Evolutionary conservation across 2,113 vertebrate species (phyloP).

Genomic region (Aspiorhynchus laticeps): DNA sequence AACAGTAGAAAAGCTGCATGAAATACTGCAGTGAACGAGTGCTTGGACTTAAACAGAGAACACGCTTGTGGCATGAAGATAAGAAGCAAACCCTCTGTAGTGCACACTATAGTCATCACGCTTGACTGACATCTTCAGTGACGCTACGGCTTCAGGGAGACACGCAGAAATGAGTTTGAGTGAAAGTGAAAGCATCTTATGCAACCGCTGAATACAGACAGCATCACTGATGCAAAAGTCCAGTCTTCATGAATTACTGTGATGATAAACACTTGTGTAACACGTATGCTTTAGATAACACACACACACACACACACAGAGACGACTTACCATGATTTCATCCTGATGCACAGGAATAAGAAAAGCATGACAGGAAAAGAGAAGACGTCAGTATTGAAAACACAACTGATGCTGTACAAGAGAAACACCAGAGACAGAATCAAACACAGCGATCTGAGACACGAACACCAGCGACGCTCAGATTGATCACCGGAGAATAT

Average conservation of each 20-base stretch:
- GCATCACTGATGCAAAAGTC: not conserved
- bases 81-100: not conserved
- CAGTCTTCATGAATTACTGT: not conserved
- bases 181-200: not conserved
- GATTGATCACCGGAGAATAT: not conserved
- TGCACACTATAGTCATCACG: not conserved
- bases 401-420: not conserved
- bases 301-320: too few relatives aligned
- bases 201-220: not conserved
- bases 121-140: not conserved
- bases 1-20: not conserved
- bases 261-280: conserved; percentile 27
- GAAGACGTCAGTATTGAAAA: not conserved
- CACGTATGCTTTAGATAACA: not conserved
- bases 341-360: conserved; percentile 65
- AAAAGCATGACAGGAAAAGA: conserved; percentile 16
- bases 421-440: not conserved
- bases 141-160: not conserved
- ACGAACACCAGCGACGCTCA: not conserved
- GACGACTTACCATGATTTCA: conserved; percentile 78
- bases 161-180: not conserved
- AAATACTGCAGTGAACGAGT: not conserved
- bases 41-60: not conserved
- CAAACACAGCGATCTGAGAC: not conserved
- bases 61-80: not conserved